Evolutionary conservation across 2,888 invertebrate genomes (phyloP), one percentile per base, ranked within the genome.

Genomic region (Clusia tigrina): DNA sequence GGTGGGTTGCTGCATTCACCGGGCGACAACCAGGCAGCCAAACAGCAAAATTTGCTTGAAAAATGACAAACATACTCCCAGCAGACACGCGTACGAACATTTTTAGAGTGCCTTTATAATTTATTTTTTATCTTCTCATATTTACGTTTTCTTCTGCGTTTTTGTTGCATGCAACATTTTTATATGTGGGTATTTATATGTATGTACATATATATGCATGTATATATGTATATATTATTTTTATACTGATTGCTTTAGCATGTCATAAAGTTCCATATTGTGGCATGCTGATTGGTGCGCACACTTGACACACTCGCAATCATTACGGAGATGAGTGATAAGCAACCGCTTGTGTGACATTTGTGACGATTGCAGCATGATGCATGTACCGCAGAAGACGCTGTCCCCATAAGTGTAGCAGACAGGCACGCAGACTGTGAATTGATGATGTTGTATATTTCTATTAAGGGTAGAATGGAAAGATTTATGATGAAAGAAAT

Each of bases 281-380:
- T 48, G 48, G 18, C 48, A 48, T 48, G 48, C 22, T 48, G 48
- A 48, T 48, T 48, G 48, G n/a, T 42, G 42, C 48, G 5, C 48
- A 20, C 20, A 48, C 48, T 22, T 48, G 48, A 18, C 48, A 48
- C 48, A 48, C 48, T 48, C 54, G 23, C 60, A 71, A 75, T 74
- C 73, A 75, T 75, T 77, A 74, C 66, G 71, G 65, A 74, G 76
- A 65, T 74, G 75, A 75, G 70, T 74, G 77, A 75, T 75, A 75
- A 77, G 75, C 74, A 74, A 74, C 71, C 74, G 72, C 71, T 71
- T 76, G 75, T 68, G 51, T 54, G 60, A 54, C 54, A 60, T 46
- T 60, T 60, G 60, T 54, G 74, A 75, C 75, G 72, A 75, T 74
- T 75, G 77, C 75, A 75, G 69, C 71, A 70, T 74, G 76, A 76